Conservation (phyloP, 2,888 invertebrate species). For the Acleris cristana region DNA sequence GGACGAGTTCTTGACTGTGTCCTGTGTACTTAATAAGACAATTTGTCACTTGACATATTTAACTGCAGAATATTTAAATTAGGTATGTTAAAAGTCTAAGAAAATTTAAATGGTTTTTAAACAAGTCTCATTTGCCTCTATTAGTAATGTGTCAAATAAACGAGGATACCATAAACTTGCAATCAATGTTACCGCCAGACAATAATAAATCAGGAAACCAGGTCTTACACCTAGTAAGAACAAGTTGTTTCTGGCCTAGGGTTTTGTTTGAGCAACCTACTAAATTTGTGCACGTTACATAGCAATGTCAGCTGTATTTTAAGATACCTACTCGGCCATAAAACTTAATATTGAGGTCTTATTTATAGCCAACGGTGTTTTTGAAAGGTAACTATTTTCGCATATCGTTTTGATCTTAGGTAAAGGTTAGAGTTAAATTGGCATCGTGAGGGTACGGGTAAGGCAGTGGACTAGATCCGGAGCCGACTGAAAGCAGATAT, state of each 20-base stretch:
- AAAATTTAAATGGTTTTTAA: too few species aligned
- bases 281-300: constrained; percentile 67
- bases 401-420: constrained; percentile 47
- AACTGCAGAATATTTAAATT: constrained; percentile 24
- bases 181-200: constrained; percentile 69
- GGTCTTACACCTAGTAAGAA: constrained; percentile 76
- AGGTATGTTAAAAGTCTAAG: too few species aligned
- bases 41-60: constrained; percentile 36
- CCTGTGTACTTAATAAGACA: constrained; percentile 38
- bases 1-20: constrained; percentile 41
- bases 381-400: constrained; percentile 52
- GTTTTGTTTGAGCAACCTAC: constrained; percentile 56
- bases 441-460: constrained; percentile 33
- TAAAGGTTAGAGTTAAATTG: constrained; percentile 47
- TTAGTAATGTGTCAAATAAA: neutral
- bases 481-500: constrained; percentile 11
- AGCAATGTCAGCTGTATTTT: constrained; percentile 62
- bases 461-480: constrained; percentile 26
- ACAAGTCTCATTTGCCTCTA: too few species aligned
- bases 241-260: constrained; percentile 64
- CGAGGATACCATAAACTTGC: constrained; percentile 65
- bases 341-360: constrained; percentile 62
- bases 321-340: constrained; percentile 57
- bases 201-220: constrained; percentile 74
- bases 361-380: constrained; percentile 56